phyloP scores from a whole-genome alignment of 1,140 invertebrate species.

The Hyles euphorbiae region DNA sequence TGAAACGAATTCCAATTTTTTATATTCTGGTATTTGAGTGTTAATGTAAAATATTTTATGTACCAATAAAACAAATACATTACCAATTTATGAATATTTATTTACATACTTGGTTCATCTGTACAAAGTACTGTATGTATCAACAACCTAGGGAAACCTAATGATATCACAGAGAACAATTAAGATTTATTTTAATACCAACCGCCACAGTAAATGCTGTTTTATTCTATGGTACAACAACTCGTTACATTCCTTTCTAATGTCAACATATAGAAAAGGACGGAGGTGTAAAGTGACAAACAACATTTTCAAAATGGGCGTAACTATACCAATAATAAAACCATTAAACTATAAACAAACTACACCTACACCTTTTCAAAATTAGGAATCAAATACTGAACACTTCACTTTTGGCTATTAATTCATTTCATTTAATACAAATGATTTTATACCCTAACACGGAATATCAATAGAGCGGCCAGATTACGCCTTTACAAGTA shows the following conservation, averaged over 20 bases:
- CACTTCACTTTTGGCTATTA: conserved; percentile 38
- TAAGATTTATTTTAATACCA: conserved; percentile 34
- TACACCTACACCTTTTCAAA: conserved; percentile 4
- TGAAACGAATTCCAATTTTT: background rate
- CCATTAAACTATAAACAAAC: too few relatives aligned
- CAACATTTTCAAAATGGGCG: background rate
- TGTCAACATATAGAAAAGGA: conserved; percentile 7
- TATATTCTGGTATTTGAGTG: too few relatives aligned
- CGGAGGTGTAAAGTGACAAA: conserved; percentile 6
- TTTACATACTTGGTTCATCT: conserved; percentile 39
- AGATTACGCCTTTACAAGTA: background rate
- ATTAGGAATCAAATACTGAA: conserved; percentile 39
- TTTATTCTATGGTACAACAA: background rate
- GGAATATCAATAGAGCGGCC: too few relatives aligned
- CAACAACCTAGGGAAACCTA: conserved; percentile 41
- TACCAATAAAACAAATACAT: conserved; percentile 19
- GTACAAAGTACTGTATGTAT: conserved; percentile 34
- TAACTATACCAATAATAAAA: background rate
- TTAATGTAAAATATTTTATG: too few relatives aligned
- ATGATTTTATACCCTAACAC: too few relatives aligned
- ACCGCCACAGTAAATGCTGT: background rate
- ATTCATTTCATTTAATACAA: conserved; percentile 3
- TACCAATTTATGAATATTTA: conserved; percentile 50
- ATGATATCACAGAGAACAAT: conserved; percentile 66
- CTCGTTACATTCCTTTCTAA: conserved; percentile 7